phyloP scores from a whole-genome alignment of 2,797 vertebrate species.

The Melanotaenia boesemani region DNA sequence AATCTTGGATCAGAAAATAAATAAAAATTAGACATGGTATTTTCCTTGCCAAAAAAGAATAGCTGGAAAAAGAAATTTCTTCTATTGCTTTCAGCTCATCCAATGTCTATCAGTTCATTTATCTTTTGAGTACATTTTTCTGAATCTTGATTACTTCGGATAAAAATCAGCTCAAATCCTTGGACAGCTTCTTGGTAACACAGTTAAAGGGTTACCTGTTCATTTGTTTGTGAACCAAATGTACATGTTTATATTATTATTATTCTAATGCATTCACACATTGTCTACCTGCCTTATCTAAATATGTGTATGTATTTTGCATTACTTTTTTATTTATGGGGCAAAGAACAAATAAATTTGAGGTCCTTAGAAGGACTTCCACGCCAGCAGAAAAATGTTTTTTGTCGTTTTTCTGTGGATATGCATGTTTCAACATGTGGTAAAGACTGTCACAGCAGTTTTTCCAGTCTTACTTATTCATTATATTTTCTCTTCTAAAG shows the following conservation, averaged over 20 bases:
- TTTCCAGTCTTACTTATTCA: neutral
- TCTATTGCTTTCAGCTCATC: neutral
- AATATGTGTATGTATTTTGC: neutral
- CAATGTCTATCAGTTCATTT: neutral
- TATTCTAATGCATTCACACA: neutral
- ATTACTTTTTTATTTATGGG: neutral
- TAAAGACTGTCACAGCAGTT: too few species aligned
- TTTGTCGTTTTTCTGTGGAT: too few species aligned
- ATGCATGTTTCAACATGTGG: too few species aligned
- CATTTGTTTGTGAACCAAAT: neutral
- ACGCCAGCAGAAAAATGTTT: too few species aligned
- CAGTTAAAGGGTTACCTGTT: neutral
- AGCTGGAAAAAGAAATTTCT: neutral
- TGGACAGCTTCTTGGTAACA: neutral
- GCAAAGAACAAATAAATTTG: neutral
- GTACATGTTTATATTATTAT: neutral
- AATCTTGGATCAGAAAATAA: slow-evolving; percentile 80
- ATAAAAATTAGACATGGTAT: slow-evolving; percentile 45
- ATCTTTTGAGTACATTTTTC: neutral
- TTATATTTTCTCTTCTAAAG: neutral
- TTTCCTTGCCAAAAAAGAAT: slow-evolving; percentile 24
- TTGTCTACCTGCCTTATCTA: neutral
- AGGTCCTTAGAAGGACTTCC: neutral
- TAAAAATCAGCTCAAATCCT: neutral
- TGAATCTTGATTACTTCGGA: neutral